A percentile compares a stretch with the other conserved stretches of the same genome.
Evolutionary conservation across 2,113 vertebrate species (phyloP).

Genomic region (Bagarius yarrelli): DNA sequence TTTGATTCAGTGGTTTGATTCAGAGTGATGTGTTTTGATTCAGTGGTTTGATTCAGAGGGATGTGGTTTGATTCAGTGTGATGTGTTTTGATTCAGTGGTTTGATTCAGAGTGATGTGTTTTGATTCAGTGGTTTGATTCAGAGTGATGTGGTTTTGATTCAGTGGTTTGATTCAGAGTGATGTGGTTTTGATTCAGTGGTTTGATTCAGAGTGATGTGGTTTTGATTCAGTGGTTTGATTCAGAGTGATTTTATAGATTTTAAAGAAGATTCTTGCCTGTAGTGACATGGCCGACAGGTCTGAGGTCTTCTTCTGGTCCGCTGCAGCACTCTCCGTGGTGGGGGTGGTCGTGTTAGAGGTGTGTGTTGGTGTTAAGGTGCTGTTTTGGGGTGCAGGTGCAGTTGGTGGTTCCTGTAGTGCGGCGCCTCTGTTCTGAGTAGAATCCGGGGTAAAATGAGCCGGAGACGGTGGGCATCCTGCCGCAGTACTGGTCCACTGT

Average conservation of each 20-base stretch:
- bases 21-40: no score
- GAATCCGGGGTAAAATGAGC: neutral
- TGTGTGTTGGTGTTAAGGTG: constrained; percentile 42
- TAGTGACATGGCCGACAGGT: constrained; percentile 76
- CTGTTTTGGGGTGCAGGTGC: constrained; percentile 32
- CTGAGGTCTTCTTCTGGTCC: constrained; percentile 57
- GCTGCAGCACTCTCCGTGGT: neutral
- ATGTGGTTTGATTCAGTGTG: no score
- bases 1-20: no score
- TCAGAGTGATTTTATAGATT: neutral
- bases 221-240: no score
- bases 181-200: no score
- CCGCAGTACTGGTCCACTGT: neutral
- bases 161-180: no score
- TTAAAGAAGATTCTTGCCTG: constrained; percentile 72
- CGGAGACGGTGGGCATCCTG: constrained; percentile 9
- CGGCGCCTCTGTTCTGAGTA: constrained; percentile 31
- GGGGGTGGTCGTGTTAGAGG: constrained; percentile 23
- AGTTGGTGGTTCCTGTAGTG: constrained; percentile 51
- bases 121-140: no score
- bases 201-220: no score
- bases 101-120: no score
- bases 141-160: no score
- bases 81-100: no score
- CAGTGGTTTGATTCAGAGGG: no score